Conservation (phyloP, 2,888 invertebrate genomes). For the Tholera decimalis region DNA sequence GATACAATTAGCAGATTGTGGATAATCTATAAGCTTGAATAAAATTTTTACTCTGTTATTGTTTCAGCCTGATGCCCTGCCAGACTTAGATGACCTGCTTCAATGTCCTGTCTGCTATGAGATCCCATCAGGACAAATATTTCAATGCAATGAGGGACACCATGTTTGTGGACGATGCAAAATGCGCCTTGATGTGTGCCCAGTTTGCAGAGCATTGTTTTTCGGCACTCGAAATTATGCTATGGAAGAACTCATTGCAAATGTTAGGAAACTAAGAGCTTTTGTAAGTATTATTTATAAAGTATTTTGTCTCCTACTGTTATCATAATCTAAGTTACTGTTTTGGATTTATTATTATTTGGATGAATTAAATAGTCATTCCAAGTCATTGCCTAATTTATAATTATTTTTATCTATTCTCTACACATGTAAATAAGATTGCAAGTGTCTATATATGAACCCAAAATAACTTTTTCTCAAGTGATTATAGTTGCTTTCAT, state of each 20-base stretch:
- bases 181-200: slow-evolving; percentile 86
- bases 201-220: slow-evolving; percentile 89
- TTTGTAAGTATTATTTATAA: slow-evolving; percentile 82
- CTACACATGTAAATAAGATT: too few relatives aligned
- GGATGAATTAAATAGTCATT: too few relatives aligned
- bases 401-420: too few relatives aligned
- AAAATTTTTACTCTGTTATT: neutral
- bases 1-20: too few relatives aligned
- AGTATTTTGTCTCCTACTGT: too few relatives aligned
- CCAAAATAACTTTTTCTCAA: too few relatives aligned
- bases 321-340: too few relatives aligned
- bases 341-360: too few relatives aligned
- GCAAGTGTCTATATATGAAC: too few relatives aligned
- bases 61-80: slow-evolving; percentile 81
- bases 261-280: slow-evolving; percentile 85
- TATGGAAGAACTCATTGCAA: slow-evolving; percentile 89
- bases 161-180: slow-evolving; percentile 90
- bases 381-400: too few relatives aligned
- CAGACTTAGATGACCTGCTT: slow-evolving; percentile 89
- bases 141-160: slow-evolving; percentile 91
- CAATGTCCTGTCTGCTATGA: slow-evolving; percentile 92
- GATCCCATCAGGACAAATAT: slow-evolving; percentile 85
- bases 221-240: slow-evolving; percentile 90
- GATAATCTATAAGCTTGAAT: too few relatives aligned
- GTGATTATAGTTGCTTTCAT: too few relatives aligned